phyloP scores from a whole-genome alignment of 2,888 invertebrate genomes.

The Nomada ferruginata region DNA sequence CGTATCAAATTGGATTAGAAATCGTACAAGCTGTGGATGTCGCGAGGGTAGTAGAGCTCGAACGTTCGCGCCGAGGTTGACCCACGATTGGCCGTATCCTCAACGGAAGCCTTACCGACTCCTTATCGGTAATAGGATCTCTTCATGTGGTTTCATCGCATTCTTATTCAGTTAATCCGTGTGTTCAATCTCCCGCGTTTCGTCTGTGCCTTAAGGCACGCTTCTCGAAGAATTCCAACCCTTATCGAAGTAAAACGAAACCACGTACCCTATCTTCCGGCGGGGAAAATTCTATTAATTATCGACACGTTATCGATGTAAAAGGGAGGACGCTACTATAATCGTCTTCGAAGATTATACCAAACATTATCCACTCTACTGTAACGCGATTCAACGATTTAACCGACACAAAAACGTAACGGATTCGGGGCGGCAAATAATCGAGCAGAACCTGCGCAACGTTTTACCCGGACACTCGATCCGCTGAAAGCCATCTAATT shows the following conservation, averaged over 20 bases:
- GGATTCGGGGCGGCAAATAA: background rate
- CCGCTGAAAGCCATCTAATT: conserved; percentile 41
- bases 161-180: conserved; percentile 81
- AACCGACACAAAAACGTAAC: background rate
- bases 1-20: conserved; percentile 83
- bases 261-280: background rate
- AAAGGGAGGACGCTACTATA: no score
- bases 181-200: conserved; percentile 63
- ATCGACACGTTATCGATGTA: background rate
- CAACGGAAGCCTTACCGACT: conserved; percentile 83
- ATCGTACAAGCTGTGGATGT: conserved; percentile 83
- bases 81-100: conserved; percentile 83
- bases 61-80: conserved; percentile 78
- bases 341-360: no score
- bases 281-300: background rate
- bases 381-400: background rate
- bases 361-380: background rate
- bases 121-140: conserved; percentile 84
- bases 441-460: conserved; percentile 1
- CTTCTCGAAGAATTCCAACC: conserved; percentile 5
- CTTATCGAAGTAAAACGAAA: background rate
- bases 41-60: conserved; percentile 73
- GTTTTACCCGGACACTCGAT: conserved; percentile 30
- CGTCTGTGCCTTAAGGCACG: conserved; percentile 37
- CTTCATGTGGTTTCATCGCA: conserved; percentile 83